Base-by-base conservation (phyloP, 2,888 invertebrate genomes). In the Philaethria dido region DNA sequence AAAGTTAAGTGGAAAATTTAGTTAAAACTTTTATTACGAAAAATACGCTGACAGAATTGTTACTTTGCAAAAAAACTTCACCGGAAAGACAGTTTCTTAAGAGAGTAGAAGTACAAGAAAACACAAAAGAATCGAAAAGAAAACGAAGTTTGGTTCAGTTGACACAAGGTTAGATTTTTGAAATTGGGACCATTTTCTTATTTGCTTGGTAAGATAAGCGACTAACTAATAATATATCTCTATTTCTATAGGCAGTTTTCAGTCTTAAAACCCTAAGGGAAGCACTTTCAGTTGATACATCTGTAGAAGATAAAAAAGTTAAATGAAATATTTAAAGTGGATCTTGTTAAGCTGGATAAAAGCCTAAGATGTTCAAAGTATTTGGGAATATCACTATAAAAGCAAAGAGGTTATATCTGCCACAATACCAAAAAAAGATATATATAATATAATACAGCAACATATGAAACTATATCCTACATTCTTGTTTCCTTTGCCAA, bases 371-470 rank as follows among this genome's bases (percentile, higher is more conserved):
- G 95, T 98, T 42, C 89, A 94, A 74, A 79, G 88, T 61, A 96
- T 98, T 73, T 98, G 98, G 98, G 93, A 94, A 62, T 94, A 96
- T 77, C 97, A 97, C 83, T 97, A 97, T 79, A 94, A 95, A 72
- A 93, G 94, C 8, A 97, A 97, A 83, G 95, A 96, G 77, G 95
- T 95, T 16, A 94, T 98, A 75, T 95, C 95, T 9, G 97, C 97
- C 0, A 94, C 94, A 0, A 94, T 98, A 70, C 95, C 96, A 0
- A 75, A 85, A n/a, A n/a, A n/a, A 0, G 85, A 93, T 4, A 90
- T 94, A 13, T 97, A 94, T 79, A 87, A 93, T 0, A 90, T 84
- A 64, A 90, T 97, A 69, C 91, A 93, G 71, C 80, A 90, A 36
- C 93, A 93, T 39, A 94, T 95, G 71, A 89, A 92, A 71, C 80